Evolutionary conservation across 2,888 invertebrate genomes (phyloP).

Genomic region (Drosophila prostipennis): DNA sequence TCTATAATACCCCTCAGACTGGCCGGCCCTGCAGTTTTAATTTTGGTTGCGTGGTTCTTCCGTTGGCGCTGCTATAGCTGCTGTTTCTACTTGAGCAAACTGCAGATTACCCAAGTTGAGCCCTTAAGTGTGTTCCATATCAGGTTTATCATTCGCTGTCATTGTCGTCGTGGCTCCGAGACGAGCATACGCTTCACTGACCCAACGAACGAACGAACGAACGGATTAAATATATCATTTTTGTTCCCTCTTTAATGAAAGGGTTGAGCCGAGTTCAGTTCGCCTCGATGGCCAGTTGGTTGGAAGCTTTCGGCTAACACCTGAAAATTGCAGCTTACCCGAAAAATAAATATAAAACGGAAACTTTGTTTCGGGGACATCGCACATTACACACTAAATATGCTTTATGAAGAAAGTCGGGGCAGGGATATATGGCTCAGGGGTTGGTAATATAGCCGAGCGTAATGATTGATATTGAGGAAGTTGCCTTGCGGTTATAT

Average conservation of each 20-base stretch:
- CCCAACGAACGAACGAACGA: constrained; percentile 47
- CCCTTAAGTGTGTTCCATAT: constrained; percentile 80
- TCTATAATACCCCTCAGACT: constrained; percentile 7
- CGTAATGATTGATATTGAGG: constrained; percentile 78
- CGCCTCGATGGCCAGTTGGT: constrained; percentile 37
- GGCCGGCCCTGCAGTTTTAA: constrained; percentile 55
- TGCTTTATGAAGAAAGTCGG: constrained; percentile 65
- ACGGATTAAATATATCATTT: constrained; percentile 81
- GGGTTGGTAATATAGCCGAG: constrained; percentile 62
- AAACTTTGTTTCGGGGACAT: constrained; percentile 46
- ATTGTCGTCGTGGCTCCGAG: constrained; percentile 54
- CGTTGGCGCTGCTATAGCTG: constrained; percentile 40
- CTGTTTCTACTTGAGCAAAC: constrained; percentile 71
- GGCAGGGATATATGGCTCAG: constrained; percentile 23
- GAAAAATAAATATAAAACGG: constrained; percentile 44
- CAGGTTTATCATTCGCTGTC: constrained; percentile 72
- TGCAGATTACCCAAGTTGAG: constrained; percentile 79
- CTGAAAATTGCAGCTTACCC: constrained; percentile 71
- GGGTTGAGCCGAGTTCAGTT: constrained; percentile 52
- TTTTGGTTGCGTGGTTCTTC: constrained; percentile 65
- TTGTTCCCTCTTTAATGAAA: constrained; percentile 69
- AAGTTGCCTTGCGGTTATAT: constrained; percentile 66
- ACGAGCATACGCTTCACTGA: constrained; percentile 64
- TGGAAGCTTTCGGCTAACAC: constrained; percentile 64
- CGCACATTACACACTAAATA: constrained; percentile 39